Percentiles rank a stretch among this genome's conserved stretches.
Evolutionary conservation across 2,797 vertebrate species (phyloP).

Genomic region (Myotis planiceps): DNA sequence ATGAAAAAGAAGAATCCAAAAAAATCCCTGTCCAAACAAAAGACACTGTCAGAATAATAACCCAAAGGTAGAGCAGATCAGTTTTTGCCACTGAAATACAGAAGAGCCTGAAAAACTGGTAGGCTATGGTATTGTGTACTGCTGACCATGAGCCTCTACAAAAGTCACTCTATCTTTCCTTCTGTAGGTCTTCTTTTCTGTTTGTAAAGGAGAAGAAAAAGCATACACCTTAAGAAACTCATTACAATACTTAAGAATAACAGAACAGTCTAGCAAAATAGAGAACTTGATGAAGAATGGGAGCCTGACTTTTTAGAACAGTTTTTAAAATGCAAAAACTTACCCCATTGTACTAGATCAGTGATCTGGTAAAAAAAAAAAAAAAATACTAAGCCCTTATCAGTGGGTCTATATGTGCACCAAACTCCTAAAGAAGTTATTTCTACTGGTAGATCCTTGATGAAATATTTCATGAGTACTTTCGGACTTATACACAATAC

Average conservation of each 20-base stretch:
- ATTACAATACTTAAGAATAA: not conserved
- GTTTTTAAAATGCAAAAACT: not conserved
- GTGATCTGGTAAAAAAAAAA: not conserved
- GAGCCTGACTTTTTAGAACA: constrained; percentile 24
- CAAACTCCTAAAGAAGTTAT: not conserved
- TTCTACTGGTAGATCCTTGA: not conserved
- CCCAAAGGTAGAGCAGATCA: not conserved
- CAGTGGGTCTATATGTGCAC: not conserved
- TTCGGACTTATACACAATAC: not conserved
- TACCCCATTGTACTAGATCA: not conserved
- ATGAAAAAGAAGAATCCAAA: constrained; percentile 13
- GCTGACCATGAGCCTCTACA: not conserved
- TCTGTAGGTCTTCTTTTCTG: not conserved
- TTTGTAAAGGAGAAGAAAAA: not conserved
- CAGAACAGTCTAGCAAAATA: not conserved
- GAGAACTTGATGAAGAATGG: not conserved
- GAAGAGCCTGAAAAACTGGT: not conserved
- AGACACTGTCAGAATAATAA: not conserved
- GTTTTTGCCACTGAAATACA: not conserved
- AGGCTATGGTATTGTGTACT: not conserved
- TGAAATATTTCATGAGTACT: constrained; percentile 1
- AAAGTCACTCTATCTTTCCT: not conserved
- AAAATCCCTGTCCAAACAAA: not conserved
- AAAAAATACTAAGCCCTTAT: not conserved
- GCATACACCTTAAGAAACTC: not conserved